Evolutionary conservation across 2,113 vertebrate species (phyloP).

Genomic region (Azemiops feae): DNA sequence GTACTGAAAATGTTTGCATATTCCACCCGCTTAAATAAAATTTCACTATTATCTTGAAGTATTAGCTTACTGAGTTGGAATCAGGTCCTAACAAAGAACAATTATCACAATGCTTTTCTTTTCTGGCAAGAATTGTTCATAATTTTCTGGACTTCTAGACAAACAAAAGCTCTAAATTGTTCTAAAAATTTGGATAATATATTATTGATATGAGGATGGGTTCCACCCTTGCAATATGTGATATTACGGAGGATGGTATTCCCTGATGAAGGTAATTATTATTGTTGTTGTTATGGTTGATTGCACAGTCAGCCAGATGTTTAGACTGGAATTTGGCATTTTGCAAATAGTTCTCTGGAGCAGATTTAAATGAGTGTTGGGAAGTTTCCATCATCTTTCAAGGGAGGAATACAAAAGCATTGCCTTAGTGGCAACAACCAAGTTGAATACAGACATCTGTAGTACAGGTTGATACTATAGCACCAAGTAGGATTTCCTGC

Average conservation of each 20-base stretch:
- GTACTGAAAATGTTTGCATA: not conserved
- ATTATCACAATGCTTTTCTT: not conserved
- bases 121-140: not conserved
- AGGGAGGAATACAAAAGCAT: not conserved
- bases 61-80: not conserved
- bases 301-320: not conserved
- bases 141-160: not conserved
- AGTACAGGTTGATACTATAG: not conserved
- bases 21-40: not conserved
- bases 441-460: not conserved
- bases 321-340: not conserved
- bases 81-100: not conserved
- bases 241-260: not conserved
- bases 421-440: not conserved
- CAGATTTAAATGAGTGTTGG: not conserved
- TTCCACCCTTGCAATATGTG: not conserved
- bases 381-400: not conserved
- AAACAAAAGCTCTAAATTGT: not conserved
- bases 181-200: not conserved
- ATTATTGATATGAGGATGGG: not conserved
- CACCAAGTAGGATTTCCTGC: not conserved
- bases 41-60: not conserved
- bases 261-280: not conserved
- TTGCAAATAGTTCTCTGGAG: not conserved
- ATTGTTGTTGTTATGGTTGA: not conserved